Conservation (phyloP, 2,113 vertebrate species). For the Nesoenas mayeri region DNA sequence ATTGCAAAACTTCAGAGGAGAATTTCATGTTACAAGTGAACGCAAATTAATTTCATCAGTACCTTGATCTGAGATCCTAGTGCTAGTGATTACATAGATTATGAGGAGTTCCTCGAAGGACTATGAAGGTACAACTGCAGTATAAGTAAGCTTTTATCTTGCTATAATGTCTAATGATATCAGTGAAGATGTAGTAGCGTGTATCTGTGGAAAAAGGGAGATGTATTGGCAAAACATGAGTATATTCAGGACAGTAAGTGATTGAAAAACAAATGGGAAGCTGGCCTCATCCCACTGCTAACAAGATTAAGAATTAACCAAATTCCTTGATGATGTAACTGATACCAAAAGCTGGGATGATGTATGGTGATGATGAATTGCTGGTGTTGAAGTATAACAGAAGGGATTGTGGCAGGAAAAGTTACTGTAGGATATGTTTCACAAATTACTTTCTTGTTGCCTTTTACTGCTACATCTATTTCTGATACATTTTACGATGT, state of each 20-base stretch:
- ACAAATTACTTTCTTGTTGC: neutral
- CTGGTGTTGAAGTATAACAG: neutral
- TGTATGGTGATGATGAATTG: neutral
- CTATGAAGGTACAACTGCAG: neutral
- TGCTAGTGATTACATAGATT: fast-evolving
- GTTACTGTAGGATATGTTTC: neutral
- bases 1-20: neutral
- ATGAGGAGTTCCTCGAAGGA: neutral
- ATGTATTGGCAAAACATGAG: fast-evolving
- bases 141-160: neutral
- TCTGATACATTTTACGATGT: neutral
- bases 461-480: neutral
- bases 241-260: neutral
- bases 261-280: neutral
- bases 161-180: neutral
- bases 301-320: neutral
- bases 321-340: neutral
- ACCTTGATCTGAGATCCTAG: neutral
- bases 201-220: neutral
- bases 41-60: neutral
- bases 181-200: neutral
- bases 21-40: neutral
- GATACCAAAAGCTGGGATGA: neutral
- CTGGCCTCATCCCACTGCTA: neutral
- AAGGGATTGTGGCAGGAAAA: neutral